A percentile compares a stretch with the other conserved stretches of the same genome.
phyloP scores from a whole-genome alignment of 2,888 invertebrate genomes.

The Tinea trinotella region DNA sequence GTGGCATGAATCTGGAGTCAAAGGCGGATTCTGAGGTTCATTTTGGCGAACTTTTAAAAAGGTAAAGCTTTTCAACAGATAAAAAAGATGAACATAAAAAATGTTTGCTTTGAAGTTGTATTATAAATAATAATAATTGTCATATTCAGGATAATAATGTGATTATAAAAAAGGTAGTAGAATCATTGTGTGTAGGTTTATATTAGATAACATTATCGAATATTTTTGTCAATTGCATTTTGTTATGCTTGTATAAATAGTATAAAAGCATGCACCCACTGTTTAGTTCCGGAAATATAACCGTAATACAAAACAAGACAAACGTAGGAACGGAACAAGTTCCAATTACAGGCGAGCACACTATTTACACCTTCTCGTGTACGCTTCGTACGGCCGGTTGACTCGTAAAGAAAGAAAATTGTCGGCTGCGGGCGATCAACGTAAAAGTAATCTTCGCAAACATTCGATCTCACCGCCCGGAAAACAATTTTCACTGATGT shows the following conservation, averaged over 20 bases:
- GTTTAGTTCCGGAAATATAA: background rate
- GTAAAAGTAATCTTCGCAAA: conserved; percentile 46
- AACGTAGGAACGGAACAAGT: conserved; percentile 23
- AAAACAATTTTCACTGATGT: conserved; percentile 51
- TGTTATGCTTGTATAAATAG: background rate
- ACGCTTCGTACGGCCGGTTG: conserved; percentile 31
- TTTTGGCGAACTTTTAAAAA: conserved; percentile 15
- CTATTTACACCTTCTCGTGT: conserved; percentile 35
- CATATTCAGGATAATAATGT: too few species aligned
- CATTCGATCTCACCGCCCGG: conserved; percentile 45
- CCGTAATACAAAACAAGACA: conserved; percentile 7
- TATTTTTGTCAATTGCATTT: background rate
- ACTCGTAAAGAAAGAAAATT: conserved; percentile 44
- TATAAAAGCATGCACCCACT: background rate
- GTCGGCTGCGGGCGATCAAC: conserved; percentile 43
- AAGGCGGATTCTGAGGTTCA: conserved; percentile 26
- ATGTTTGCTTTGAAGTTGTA: background rate
- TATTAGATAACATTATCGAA: too few species aligned
- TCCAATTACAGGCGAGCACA: conserved; percentile 29
- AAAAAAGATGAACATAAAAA: conserved; percentile 3
- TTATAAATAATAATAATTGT: too few species aligned
- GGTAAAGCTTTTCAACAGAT: conserved; percentile 1
- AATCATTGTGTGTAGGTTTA: too few species aligned
- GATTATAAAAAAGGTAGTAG: too few species aligned
- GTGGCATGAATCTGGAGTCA: conserved; percentile 43